These are phyloP conservation scores for Oceanites oceanicus DNA, from an alignment of 2,113 vertebrate genomes.

Conservation along the genomic window DNA sequence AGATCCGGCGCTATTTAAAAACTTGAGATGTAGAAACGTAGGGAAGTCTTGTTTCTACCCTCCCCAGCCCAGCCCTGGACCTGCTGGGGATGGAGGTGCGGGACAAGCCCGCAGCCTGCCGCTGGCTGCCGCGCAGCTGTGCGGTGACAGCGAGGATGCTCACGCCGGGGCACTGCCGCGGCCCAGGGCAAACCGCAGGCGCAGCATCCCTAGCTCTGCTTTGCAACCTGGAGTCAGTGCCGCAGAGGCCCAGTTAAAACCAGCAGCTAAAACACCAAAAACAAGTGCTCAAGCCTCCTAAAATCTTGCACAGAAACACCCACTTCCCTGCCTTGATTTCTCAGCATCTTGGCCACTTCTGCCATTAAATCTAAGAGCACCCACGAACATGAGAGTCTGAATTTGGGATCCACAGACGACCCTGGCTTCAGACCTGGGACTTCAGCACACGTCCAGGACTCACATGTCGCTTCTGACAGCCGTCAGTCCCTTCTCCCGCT, in stretches of 20 bases:
- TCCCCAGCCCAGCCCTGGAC: not conserved
- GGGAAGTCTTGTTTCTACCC: fast-evolving
- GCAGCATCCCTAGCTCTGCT: not conserved
- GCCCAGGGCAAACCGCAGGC: fast-evolving
- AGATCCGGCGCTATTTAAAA: not conserved
- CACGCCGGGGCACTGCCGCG: fast-evolving
- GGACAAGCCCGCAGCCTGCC: not conserved
- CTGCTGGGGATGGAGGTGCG: not conserved
- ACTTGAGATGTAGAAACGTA: fast-evolving
- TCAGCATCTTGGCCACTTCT: not conserved
- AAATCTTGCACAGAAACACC: not conserved
- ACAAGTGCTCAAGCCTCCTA: not conserved
- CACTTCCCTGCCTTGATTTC: not conserved
- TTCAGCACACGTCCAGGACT: not conserved
- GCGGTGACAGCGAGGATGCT: not conserved
- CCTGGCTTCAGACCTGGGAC: not conserved
- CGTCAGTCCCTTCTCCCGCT: not conserved
- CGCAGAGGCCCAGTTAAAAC: not conserved
- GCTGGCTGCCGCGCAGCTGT: fast-evolving
- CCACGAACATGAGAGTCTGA: fast-evolving
- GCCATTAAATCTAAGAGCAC: fast-evolving
- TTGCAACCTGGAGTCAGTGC: not conserved
- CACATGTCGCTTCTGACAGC: fast-evolving
- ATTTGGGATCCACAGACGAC: not conserved
- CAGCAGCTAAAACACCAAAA: not conserved